Evolutionary conservation across 2,888 invertebrate genomes (phyloP), one percentile per base, ranked within the genome.

Genomic region (Tupiocoris notatus): DNA sequence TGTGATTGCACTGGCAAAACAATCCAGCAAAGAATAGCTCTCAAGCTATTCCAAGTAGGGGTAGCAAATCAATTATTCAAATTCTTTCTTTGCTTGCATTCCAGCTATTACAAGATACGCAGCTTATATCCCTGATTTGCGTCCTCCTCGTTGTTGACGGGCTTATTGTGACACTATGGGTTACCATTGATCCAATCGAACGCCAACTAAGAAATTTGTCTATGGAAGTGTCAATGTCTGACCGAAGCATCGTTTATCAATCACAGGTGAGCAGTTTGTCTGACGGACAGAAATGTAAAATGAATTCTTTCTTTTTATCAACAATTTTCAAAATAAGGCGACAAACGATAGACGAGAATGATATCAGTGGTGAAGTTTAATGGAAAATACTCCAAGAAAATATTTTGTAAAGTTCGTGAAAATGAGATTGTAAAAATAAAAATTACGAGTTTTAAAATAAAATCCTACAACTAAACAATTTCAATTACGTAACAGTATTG

Each of bases 171-270:
- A 90, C 92, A 0, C 86, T 94, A 23, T 96, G 96, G 96, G 89
- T 92, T 12, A 88, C 86, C 65, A 86, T 94, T 77, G 96, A 96
- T 85, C 96, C 96, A 1, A 92, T 96, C 91, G 90, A 93, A 83
- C 86, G 93, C 25, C 91, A 93, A 82, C 87, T 95, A 75, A 90
- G 91, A 83, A 94, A 95, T 86, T 87, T 95, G 80, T 92, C 93
- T 17, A 86, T 91, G 70, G 92, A 94, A 85, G 91, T 91, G 82
- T 92, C 90, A 82, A 85, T 89, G 1, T 88, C 88, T 2, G 92
- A 94, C 82, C 87, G 92, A n/a, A 90, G 92, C 79, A 91, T 94
- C 61, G 92, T 92, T 61, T 93, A 93, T 84, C 93, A 93, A 83
- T 92, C 92, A 0, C 94, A 94, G 90, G 93, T 91, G 84, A 83